These are phyloP conservation scores for Drosophila pruinosa DNA, from an alignment of 1,140 invertebrate species.

Conservation along the genomic window DNA sequence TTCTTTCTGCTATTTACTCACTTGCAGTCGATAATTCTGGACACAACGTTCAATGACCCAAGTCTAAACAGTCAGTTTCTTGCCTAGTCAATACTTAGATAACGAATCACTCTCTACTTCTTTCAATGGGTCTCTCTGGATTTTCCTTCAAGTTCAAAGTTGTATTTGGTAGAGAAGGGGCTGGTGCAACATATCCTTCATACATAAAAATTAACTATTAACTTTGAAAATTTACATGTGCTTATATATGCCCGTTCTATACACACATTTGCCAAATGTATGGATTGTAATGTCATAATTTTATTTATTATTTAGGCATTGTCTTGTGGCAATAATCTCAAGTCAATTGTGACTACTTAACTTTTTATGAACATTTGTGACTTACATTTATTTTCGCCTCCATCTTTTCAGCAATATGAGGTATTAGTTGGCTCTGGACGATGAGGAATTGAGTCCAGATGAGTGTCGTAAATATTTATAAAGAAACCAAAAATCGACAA, in stretches of 20 bases:
- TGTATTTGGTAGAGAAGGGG: background rate
- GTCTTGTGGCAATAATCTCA: background rate
- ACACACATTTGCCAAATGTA: no score
- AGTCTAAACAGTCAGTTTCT: conserved; percentile 4
- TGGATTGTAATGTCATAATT: no score
- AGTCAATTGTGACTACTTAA: conserved; percentile 6
- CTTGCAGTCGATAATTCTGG: conserved; percentile 26
- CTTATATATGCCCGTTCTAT: no score
- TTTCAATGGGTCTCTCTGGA: background rate
- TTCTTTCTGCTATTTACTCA: conserved; percentile 10
- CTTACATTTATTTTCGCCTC: conserved; percentile 12
- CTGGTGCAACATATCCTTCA: no score
- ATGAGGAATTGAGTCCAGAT: conserved; percentile 52
- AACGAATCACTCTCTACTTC: conserved; percentile 1
- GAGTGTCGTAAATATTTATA: conserved; percentile 52
- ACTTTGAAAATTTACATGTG: no score
- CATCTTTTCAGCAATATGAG: conserved; percentile 28
- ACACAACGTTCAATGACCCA: conserved; percentile 70
- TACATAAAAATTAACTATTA: no score
- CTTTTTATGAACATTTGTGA: conserved; percentile 12
- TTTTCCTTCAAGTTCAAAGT: background rate
- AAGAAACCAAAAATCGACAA: conserved; percentile 34
- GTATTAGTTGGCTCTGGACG: conserved; percentile 15
- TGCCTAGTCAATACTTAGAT: conserved; percentile 37
- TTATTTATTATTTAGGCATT: background rate